Evolutionary conservation across 2,888 invertebrate genomes (phyloP).

Genomic region (Phyllotreta cruciferae): DNA sequence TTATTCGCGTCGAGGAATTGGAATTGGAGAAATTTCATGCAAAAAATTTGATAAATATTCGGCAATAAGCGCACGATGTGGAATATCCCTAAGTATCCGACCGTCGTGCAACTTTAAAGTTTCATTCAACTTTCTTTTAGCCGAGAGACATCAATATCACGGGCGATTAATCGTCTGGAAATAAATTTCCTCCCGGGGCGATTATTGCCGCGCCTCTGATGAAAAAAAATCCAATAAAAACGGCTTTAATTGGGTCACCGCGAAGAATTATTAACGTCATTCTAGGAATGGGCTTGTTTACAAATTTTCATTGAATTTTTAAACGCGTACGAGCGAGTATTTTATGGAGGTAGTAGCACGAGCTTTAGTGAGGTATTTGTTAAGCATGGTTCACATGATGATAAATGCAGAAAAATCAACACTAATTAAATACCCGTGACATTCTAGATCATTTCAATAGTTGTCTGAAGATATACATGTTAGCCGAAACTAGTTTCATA

Average conservation of each 20-base stretch:
- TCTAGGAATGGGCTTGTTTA: background rate
- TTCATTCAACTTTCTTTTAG: slow-evolving; percentile 31
- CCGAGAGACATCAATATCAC: slow-evolving; percentile 34
- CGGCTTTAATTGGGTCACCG: slow-evolving; percentile 30
- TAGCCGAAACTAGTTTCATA: too few species aligned
- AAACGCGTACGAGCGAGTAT: background rate
- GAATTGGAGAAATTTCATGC: slow-evolving; percentile 7
- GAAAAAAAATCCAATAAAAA: slow-evolving; percentile 34
- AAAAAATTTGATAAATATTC: slow-evolving; percentile 6
- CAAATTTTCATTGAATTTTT: slow-evolving; percentile 19
- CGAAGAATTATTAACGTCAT: slow-evolving; percentile 19
- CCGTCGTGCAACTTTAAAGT: slow-evolving; percentile 20
- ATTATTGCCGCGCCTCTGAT: slow-evolving; percentile 26
- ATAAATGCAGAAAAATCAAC: too few species aligned
- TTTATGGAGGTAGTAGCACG: too few species aligned
- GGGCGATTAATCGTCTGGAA: slow-evolving; percentile 36
- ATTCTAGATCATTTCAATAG: too few species aligned
- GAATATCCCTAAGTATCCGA: slow-evolving; percentile 20
- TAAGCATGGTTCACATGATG: too few species aligned
- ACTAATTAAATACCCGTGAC: too few species aligned
- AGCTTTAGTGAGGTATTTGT: too few species aligned
- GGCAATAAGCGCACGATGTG: slow-evolving; percentile 14
- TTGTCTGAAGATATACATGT: too few species aligned
- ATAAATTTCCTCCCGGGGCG: slow-evolving; percentile 33
- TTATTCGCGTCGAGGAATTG: too few species aligned